These are phyloP conservation scores for Zaprionus lineosus DNA, from an alignment of 2,888 invertebrate species.

Conservation along the genomic window DNA sequence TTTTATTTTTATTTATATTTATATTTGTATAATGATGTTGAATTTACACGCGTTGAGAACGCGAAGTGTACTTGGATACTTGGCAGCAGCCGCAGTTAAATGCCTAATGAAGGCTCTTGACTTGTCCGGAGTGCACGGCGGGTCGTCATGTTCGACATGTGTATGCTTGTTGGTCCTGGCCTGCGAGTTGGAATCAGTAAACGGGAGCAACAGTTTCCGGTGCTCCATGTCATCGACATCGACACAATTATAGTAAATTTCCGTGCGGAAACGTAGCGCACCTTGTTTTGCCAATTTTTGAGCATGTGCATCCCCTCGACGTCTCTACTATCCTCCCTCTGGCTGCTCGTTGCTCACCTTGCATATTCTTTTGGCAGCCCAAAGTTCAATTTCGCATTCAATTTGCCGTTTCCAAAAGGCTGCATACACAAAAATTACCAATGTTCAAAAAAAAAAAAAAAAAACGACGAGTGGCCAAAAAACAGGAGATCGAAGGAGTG, in stretches of 20 bases:
- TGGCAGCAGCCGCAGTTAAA: constrained; percentile 24
- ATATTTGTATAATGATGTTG: constrained; percentile 53
- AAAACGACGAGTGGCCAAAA: no score
- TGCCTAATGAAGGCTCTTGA: constrained; percentile 33
- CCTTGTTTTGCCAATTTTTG: constrained; percentile 43
- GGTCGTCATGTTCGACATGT: background rate
- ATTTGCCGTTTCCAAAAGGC: constrained; percentile 68
- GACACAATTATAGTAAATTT: constrained; percentile 71
- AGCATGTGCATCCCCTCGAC: constrained; percentile 1
- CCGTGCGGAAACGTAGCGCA: constrained; percentile 59
- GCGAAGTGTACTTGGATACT: constrained; percentile 32
- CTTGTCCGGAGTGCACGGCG: background rate
- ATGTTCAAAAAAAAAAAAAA: constrained; percentile 10
- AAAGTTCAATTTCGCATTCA: constrained; percentile 77
- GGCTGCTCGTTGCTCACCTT: background rate
- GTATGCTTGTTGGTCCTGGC: constrained; percentile 1
- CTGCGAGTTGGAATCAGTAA: constrained; percentile 2
- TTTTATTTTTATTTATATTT: no score
- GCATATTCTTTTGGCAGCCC: constrained; percentile 34
- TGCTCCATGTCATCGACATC: constrained; percentile 69
- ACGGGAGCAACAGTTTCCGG: constrained; percentile 59
- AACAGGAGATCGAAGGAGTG: background rate
- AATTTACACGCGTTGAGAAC: constrained; percentile 38
- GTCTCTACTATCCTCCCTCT: background rate
- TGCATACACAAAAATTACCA: constrained; percentile 41